Evolutionary conservation across 2,888 invertebrate species (phyloP).

Genomic region (Plemyria rubiginata): DNA sequence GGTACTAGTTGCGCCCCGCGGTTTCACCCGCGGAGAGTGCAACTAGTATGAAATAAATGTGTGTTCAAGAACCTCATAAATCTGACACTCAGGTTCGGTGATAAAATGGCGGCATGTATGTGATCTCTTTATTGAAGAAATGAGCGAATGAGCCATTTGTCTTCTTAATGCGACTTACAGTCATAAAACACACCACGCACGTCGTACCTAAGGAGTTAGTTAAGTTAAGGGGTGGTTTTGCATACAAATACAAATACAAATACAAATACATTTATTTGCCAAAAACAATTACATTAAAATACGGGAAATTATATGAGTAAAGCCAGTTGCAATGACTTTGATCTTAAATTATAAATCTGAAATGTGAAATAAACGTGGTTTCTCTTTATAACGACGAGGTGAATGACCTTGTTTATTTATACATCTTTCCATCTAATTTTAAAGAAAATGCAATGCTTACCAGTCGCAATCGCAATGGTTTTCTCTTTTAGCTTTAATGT

Average conservation of each 20-base stretch:
- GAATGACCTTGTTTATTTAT: background rate
- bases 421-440: too few relatives aligned
- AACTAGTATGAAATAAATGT: too few relatives aligned
- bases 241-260: too few relatives aligned
- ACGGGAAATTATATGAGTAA: slow-evolving; percentile 22
- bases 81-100: background rate
- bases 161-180: slow-evolving; percentile 34
- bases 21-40: too few relatives aligned
- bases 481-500: too few relatives aligned
- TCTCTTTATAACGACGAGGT: background rate
- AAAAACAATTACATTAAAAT: too few relatives aligned
- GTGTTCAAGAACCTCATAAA: too few relatives aligned
- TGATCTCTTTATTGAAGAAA: slow-evolving; percentile 27
- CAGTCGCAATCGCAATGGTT: too few relatives aligned
- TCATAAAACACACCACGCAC: slow-evolving; percentile 35
- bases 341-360: slow-evolving; percentile 22
- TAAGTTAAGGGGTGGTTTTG: slow-evolving; percentile 28
- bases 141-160: slow-evolving; percentile 29
- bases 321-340: slow-evolving; percentile 11
- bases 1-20: too few relatives aligned
- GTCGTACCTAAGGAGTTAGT: slow-evolving; percentile 36
- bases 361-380: background rate
- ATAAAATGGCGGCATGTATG: slow-evolving; percentile 16
- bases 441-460: too few relatives aligned
- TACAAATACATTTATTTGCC: too few relatives aligned